These are phyloP conservation scores for Trypoxylon attenuatum DNA, from an alignment of 2,888 invertebrate species.

Conservation along the genomic window DNA sequence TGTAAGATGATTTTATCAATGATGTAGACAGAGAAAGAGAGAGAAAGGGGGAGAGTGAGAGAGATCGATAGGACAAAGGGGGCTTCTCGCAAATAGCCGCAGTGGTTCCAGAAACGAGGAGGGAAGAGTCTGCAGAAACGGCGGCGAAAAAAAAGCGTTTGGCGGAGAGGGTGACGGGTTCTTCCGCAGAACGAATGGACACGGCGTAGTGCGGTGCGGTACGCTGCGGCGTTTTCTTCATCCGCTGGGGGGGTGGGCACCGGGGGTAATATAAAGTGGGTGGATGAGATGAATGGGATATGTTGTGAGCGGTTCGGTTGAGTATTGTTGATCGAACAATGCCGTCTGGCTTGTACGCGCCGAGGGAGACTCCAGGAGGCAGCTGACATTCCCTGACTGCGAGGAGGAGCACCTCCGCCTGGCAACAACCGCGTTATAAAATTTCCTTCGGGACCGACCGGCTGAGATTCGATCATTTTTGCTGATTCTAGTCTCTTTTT, in stretches of 20 bases:
- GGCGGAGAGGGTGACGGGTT: conserved; percentile 50
- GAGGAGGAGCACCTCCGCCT: conserved; percentile 64
- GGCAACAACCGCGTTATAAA: conserved; percentile 57
- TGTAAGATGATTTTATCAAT: too few relatives aligned
- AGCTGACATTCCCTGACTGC: conserved; percentile 70
- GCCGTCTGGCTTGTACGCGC: conserved; percentile 67
- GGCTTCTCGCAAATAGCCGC: background rate
- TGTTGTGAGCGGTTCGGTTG: conserved; percentile 69
- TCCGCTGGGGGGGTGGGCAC: conserved; percentile 42
- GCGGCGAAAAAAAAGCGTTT: conserved; percentile 18
- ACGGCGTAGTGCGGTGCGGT: conserved; percentile 1
- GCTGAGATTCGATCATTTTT: background rate
- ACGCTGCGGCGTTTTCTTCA: conserved; percentile 37
- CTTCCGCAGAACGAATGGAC: conserved; percentile 54
- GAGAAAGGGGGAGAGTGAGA: too few relatives aligned
- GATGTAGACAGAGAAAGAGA: too few relatives aligned
- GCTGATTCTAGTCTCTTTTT: too few relatives aligned
- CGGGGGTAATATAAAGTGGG: conserved; percentile 63
- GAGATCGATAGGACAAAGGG: too few relatives aligned
- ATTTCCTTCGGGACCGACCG: conserved; percentile 27
- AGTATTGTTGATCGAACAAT: conserved; percentile 71
- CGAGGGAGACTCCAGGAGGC: conserved; percentile 64
- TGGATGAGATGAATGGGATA: conserved; percentile 68
- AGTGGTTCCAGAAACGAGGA: background rate
- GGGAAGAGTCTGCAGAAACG: background rate